Percentiles rank a stretch among this genome's conserved stretches.
Conservation (phyloP, 1,140 invertebrate species). For the Drosophila equinoxialis region DNA sequence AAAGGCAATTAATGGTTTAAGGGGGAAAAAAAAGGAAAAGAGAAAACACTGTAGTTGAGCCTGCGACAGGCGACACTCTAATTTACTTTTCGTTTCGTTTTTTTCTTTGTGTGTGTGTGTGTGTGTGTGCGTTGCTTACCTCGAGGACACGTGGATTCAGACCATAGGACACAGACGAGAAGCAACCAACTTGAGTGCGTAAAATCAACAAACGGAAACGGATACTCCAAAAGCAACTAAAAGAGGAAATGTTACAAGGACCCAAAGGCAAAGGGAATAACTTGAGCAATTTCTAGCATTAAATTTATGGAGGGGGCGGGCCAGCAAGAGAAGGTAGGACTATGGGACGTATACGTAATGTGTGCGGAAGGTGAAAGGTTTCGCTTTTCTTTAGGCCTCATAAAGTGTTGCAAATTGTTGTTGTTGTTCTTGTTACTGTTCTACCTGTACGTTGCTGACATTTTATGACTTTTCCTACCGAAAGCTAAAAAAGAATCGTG, state of each 20-base stretch:
- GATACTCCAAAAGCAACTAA: conserved; percentile 69
- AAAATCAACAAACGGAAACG: conserved; percentile 72
- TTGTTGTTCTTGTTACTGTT: conserved; percentile 14
- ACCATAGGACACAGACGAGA: conserved; percentile 8
- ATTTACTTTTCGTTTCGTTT: conserved; percentile 53
- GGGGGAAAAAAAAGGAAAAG: conserved; percentile 36
- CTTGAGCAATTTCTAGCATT: conserved; percentile 64
- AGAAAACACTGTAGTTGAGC: conserved; percentile 23
- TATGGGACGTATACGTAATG: conserved; percentile 69
- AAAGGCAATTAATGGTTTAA: conserved; percentile 71
- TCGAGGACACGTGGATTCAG: conserved; percentile 25
- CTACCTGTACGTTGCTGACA: conserved; percentile 45
- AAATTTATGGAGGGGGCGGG: conserved; percentile 60
- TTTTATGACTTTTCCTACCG: conserved; percentile 52
- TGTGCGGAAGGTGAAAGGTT: conserved; percentile 40
- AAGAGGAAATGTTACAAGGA: conserved; percentile 66
- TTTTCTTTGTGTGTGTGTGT: conserved; percentile 4
- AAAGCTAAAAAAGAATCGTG: neutral
- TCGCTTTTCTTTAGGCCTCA: conserved; percentile 26
- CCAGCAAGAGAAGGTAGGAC: conserved; percentile 25
- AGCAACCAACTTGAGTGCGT: conserved; percentile 51
- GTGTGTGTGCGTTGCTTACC: neutral
- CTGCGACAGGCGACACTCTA: conserved; percentile 51
- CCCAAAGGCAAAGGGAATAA: conserved; percentile 29
- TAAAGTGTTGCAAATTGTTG: conserved; percentile 71